A percentile compares a stretch with the other conserved stretches of the same genome.
These are phyloP conservation scores for Aurelia aurita complex sp. Pacific DNA, from an alignment of 30 jellyfish, hydroid and myxozoan species.

Conservation along the genomic window DNA sequence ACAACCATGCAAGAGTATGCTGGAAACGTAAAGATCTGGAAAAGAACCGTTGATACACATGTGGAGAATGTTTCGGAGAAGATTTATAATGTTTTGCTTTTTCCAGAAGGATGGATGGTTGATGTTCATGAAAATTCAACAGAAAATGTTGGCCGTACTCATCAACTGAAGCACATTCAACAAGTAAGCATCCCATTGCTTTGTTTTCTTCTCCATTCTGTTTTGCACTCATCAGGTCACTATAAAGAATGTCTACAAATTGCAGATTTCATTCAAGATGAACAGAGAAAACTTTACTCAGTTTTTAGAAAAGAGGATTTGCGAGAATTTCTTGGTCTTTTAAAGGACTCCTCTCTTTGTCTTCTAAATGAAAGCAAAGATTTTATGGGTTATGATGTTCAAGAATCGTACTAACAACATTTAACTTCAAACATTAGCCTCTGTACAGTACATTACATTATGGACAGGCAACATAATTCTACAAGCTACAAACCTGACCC, in stretches of 20 bases:
- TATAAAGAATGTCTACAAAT: slow-evolving; percentile 79
- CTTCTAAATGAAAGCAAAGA: slow-evolving; percentile 65
- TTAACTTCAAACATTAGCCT: no score
- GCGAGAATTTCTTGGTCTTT: slow-evolving; percentile 60
- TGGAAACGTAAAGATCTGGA: slow-evolving; percentile 40
- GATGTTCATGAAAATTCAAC: slow-evolving; percentile 29
- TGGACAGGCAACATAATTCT: no score
- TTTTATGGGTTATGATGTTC: slow-evolving; percentile 59
- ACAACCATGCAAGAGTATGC: slow-evolving; percentile 74
- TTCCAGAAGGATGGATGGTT: slow-evolving; percentile 97
- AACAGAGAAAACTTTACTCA: slow-evolving; percentile 55
- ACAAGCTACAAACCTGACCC: no score
- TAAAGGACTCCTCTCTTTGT: slow-evolving; percentile 74
- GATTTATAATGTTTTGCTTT: slow-evolving; percentile 82
- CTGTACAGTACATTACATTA: no score
- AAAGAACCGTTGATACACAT: slow-evolving; percentile 36
- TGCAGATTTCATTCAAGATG: slow-evolving; percentile 78
- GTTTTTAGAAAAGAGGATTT: slow-evolving; percentile 74
- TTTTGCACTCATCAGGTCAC: slow-evolving; percentile 62
- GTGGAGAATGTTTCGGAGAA: slow-evolving; percentile 69
- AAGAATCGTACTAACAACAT: slow-evolving; percentile 8
- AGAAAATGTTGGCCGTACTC: slow-evolving; percentile 34
- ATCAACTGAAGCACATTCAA: slow-evolving; percentile 64
- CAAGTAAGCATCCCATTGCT: slow-evolving; percentile 83
- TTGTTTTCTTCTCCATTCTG: slow-evolving; percentile 76